Evolutionary conservation across 2,888 invertebrate species (phyloP).

Genomic region (Teinopalpus imperialis): DNA sequence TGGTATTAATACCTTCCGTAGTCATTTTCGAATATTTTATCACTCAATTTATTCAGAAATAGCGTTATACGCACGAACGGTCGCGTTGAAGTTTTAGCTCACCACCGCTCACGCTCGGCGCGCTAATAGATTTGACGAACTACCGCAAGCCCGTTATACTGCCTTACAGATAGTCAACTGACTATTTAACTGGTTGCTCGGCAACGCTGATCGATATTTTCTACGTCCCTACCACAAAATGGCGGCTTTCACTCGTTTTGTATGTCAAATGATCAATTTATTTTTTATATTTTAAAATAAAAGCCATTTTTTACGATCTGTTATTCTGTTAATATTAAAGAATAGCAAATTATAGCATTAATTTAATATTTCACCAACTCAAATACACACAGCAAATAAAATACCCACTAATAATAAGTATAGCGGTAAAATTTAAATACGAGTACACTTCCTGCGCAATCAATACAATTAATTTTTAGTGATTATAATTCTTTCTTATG

Average conservation of each 20-base stretch:
- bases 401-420: too few relatives aligned
- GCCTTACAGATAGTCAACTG: slow-evolving; percentile 41
- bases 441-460: too few relatives aligned
- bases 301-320: too few relatives aligned
- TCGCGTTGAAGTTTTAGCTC: slow-evolving; percentile 35
- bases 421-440: too few relatives aligned
- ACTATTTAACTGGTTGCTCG: slow-evolving; percentile 43
- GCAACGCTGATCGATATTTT: slow-evolving; percentile 43
- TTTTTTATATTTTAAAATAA: too few relatives aligned
- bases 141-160: slow-evolving; percentile 34
- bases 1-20: slow-evolving; percentile 88
- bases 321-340: too few relatives aligned
- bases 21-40: slow-evolving; percentile 80
- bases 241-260: slow-evolving; percentile 35
- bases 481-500: too few relatives aligned
- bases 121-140: slow-evolving; percentile 35
- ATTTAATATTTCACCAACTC: too few relatives aligned
- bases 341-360: too few relatives aligned
- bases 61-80: slow-evolving; percentile 33
- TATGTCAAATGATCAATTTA: neutral
- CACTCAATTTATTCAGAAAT: slow-evolving; percentile 11
- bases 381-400: too few relatives aligned
- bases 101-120: slow-evolving; percentile 37
- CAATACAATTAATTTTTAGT: too few relatives aligned
- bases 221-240: slow-evolving; percentile 42